Percentiles rank a stretch among this genome's conserved stretches.
phyloP scores from a whole-genome alignment of 2,888 invertebrate genomes.

The Hirtodrosophila confusa region DNA sequence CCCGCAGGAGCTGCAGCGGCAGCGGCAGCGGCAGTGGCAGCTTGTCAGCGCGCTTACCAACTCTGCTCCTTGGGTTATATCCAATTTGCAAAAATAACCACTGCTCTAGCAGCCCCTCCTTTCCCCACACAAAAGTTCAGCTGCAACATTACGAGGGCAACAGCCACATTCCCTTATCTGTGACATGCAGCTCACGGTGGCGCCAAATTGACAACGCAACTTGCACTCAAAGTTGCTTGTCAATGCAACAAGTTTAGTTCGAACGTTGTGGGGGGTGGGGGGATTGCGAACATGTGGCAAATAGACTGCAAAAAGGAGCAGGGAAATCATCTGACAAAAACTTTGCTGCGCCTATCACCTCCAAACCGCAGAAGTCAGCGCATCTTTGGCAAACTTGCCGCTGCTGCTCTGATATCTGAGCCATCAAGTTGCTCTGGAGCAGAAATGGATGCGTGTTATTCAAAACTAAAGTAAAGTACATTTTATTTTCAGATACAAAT shows the following conservation, averaged over 20 bases:
- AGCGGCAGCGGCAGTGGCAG: conserved; percentile 37
- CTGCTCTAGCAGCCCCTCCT: conserved; percentile 24
- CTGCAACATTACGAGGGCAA: conserved; percentile 26
- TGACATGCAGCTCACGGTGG: conserved; percentile 38
- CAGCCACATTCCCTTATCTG: conserved; percentile 50
- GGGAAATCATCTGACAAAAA: conserved; percentile 38
- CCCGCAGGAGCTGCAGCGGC: conserved; percentile 3
- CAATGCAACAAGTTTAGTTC: conserved; percentile 70
- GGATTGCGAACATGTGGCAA: too few species aligned
- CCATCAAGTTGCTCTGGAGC: conserved; percentile 15
- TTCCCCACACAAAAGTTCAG: conserved; percentile 30
- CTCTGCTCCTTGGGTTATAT: conserved; percentile 32
- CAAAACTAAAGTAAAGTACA: too few species aligned
- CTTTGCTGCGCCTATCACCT: conserved; percentile 70
- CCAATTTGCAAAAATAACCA: conserved; percentile 59
- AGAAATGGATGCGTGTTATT: background rate
- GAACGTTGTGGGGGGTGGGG: too few species aligned
- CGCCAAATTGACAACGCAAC: conserved; percentile 36
- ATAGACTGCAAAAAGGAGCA: background rate
- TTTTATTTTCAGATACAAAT: too few species aligned
- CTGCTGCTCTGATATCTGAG: conserved; percentile 23
- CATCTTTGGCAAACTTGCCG: conserved; percentile 52
- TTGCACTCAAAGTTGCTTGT: conserved; percentile 50
- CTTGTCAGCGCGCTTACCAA: conserved; percentile 59
- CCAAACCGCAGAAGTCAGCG: conserved; percentile 65